Base-by-base conservation (phyloP, 2,888 invertebrate species). In the Pterobdella sp. region DNA sequence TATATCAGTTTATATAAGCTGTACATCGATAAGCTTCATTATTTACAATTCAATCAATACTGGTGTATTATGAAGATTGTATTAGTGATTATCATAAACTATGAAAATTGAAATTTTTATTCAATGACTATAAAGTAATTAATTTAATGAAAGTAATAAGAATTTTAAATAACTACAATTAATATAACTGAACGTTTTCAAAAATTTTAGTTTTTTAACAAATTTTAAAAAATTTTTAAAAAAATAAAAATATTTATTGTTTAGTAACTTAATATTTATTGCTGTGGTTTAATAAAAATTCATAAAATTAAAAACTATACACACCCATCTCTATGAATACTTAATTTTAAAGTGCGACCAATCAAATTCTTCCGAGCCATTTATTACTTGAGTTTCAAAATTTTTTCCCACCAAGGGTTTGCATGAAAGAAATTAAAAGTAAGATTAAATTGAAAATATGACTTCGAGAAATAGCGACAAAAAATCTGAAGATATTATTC, bases 401-500 rank as follows among this genome's bases (percentile, higher is more conserved):
- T 26, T 56, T 26, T 14, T 56, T 56, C 60, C 60, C 60, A 56
- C 60, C 60, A 56, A 56, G 60, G 18, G 4, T 7, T 22, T 4
- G 18, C 26, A 18, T n/a, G 18, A 3, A 18, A 26, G n/a, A 22
- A 4, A 56, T 3, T 26, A 56, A 18, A 26, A 14, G 60, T 56
- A 4, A 56, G n/a, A 4, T 56, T 56, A 26, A 14, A 14, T 56
- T 7, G 26, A 56, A 56, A 22, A n/a, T n/a, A 65, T 65, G 65
- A n/a, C n/a, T 14, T 56, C 63, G 36, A 71, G 36, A 71, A 56
- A 35, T 34, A 56, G 63, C 7, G 71, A 71, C 22, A 10, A 1
- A 29, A 71, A 71, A 35, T 26, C 60, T 36, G 14, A 35, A 34
- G 71, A 71, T n/a, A 18, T 34, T 29, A 68, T 82, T 68, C 82